phyloP scores from a whole-genome alignment of 2,888 invertebrate species.

The Hoplodrina ambigua region DNA sequence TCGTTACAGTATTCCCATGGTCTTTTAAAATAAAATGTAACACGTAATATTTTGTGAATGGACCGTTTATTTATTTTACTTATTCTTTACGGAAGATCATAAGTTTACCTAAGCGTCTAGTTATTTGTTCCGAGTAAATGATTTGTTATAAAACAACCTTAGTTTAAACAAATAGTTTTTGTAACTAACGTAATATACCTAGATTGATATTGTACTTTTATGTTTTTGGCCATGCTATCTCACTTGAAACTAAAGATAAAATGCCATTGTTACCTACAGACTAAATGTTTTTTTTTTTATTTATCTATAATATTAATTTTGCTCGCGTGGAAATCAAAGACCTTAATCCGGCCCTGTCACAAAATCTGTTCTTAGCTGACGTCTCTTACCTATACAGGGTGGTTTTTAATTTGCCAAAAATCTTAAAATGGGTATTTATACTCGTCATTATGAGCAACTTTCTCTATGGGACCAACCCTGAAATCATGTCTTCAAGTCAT shows the following conservation, averaged over 20 bases:
- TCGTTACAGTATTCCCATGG: conserved; percentile 6
- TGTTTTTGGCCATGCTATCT: conserved; percentile 34
- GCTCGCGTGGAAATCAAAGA: background rate
- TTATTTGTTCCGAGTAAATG: conserved; percentile 77
- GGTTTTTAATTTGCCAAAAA: no score
- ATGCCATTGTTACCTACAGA: background rate
- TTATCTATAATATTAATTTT: background rate
- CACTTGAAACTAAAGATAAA: background rate
- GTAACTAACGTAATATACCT: conserved; percentile 33
- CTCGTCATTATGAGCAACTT: no score
- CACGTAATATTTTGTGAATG: conserved; percentile 49
- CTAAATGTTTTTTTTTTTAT: background rate
- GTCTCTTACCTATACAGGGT: no score
- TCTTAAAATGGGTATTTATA: no score
- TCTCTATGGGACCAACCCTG: no score
- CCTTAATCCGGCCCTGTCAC: background rate
- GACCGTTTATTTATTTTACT: conserved; percentile 53
- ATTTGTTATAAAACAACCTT: conserved; percentile 67
- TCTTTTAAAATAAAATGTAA: conserved; percentile 46
- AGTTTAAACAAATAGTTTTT: conserved; percentile 66
- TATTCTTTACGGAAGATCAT: conserved; percentile 65
- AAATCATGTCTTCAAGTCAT: no score
- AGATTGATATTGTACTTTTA: conserved; percentile 61
- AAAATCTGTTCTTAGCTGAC: no score
- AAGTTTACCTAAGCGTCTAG: conserved; percentile 66